Evolutionary conservation across 2,888 invertebrate species (phyloP).

Genomic region (Brachyptera putata): DNA sequence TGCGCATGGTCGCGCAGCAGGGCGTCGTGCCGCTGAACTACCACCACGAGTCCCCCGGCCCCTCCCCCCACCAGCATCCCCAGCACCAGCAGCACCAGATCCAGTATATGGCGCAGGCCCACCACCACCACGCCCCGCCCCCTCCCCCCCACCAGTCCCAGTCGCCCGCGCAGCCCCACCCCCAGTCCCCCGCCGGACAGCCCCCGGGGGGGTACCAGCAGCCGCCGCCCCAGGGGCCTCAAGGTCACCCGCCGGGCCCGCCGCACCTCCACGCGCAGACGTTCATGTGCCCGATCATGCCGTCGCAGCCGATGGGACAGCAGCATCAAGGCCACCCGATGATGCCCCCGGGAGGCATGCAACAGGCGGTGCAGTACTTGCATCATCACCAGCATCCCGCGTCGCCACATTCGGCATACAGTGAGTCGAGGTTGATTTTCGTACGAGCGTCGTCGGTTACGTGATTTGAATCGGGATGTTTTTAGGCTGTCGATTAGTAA

Average conservation of each 20-base stretch:
- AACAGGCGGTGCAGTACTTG: slow-evolving; percentile 46
- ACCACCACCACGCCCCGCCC: slow-evolving; percentile 31
- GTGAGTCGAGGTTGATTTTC: no score
- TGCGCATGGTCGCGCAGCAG: slow-evolving; percentile 51
- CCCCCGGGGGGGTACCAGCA: slow-evolving; percentile 34
- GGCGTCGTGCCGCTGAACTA: slow-evolving; percentile 45
- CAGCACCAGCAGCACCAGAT: slow-evolving; percentile 26
- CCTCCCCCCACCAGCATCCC: slow-evolving; percentile 42
- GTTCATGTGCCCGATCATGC: slow-evolving; percentile 57
- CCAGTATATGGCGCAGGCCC: slow-evolving; percentile 37
- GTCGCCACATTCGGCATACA: background rate
- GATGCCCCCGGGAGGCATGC: slow-evolving; percentile 50
- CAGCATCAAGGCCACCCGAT: slow-evolving; percentile 39
- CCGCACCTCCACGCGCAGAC: slow-evolving; percentile 43
- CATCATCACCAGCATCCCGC: slow-evolving; percentile 47
- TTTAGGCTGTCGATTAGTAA: no score
- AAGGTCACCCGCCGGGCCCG: slow-evolving; percentile 19
- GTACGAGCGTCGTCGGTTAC: background rate
- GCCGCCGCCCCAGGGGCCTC: slow-evolving; percentile 28
- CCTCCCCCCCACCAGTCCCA: slow-evolving; percentile 26
- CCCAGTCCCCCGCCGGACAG: slow-evolving; percentile 24
- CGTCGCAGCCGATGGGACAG: slow-evolving; percentile 35
- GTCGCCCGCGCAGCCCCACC: slow-evolving; percentile 51
- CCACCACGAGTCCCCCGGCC: slow-evolving; percentile 54
- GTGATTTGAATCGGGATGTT: background rate